A percentile compares a stretch with the other conserved stretches of the same genome.
phyloP scores from a whole-genome alignment of 2,797 vertebrate species.

The Antrozous pallidus region DNA sequence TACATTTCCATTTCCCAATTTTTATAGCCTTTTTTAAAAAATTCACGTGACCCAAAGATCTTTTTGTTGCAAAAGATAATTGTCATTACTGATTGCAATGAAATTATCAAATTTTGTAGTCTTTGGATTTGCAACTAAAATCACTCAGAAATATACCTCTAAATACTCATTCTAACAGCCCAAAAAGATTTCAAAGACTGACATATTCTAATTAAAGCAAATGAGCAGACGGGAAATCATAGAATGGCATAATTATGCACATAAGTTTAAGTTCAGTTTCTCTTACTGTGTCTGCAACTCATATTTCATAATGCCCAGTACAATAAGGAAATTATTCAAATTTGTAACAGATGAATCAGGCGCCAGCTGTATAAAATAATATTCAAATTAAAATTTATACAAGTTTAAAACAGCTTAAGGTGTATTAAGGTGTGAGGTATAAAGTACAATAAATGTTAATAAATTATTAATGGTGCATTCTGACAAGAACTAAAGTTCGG shows the following conservation, averaged over 20 bases:
- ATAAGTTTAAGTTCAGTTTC: constrained; percentile 33
- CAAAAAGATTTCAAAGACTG: constrained; percentile 65
- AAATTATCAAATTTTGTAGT: neutral
- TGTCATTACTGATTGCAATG: neutral
- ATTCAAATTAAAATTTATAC: constrained; percentile 50
- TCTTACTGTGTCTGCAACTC: neutral
- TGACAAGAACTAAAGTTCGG: constrained; percentile 54
- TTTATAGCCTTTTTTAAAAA: constrained; percentile 36
- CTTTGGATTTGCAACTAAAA: constrained; percentile 40
- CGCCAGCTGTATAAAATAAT: neutral
- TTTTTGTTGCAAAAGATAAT: constrained; percentile 29
- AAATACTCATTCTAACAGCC: constrained; percentile 37
- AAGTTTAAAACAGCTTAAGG: constrained; percentile 53
- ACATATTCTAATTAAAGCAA: constrained; percentile 77
- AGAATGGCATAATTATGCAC: constrained; percentile 48
- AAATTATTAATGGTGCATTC: constrained; percentile 52
- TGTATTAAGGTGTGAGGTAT: constrained; percentile 49
- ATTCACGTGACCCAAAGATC: neutral
- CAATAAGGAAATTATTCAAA: neutral
- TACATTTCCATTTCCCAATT: constrained; percentile 52
- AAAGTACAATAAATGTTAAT: constrained; percentile 30
- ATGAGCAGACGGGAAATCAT: constrained; percentile 44
- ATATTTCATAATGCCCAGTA: neutral
- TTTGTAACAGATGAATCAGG: neutral
- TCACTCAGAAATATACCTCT: constrained; percentile 27